Conservation (phyloP, 2,797 vertebrate genomes). For the Anas bernieri region DNA sequence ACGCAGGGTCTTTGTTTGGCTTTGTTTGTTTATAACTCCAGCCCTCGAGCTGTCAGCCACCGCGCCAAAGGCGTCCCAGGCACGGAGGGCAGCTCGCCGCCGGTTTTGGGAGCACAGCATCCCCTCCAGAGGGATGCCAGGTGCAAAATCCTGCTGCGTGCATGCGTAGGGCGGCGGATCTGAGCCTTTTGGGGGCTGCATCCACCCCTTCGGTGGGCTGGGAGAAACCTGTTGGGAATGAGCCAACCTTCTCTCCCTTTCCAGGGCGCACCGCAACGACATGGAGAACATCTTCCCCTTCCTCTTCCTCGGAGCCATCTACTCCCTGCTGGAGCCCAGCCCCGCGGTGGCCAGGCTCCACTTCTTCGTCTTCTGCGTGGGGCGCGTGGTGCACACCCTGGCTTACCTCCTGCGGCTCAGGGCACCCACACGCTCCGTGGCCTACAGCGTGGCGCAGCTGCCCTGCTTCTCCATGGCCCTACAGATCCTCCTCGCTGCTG, state of each 20-base stretch:
- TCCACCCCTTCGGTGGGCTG: background rate
- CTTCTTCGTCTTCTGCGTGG: conserved; percentile 87
- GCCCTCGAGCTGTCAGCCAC: background rate
- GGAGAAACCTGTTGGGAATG: background rate
- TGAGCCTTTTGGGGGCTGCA: background rate
- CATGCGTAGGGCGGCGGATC: background rate
- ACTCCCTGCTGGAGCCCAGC: conserved; percentile 86
- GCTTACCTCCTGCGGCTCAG: conserved; percentile 87
- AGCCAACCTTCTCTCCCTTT: background rate
- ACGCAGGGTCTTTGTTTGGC: background rate
- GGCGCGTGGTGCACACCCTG: conserved; percentile 85
- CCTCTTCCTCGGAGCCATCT: conserved; percentile 92
- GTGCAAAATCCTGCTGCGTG: background rate
- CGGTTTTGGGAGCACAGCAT: background rate
- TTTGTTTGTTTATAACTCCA: conserved; percentile 28
- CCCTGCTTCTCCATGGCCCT: conserved; percentile 93
- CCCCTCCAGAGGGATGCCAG: background rate
- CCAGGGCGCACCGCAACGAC: conserved; percentile 91
- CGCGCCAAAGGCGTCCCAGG: background rate
- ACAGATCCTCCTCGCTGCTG: conserved; percentile 85
- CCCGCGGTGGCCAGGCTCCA: conserved; percentile 84
- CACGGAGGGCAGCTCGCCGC: background rate
- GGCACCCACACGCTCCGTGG: conserved; percentile 87
- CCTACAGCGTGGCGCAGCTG: conserved; percentile 88
- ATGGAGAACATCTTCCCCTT: conserved; percentile 96